Conservation (phyloP, 2,888 invertebrate species). For the Andrena bicolor region DNA sequence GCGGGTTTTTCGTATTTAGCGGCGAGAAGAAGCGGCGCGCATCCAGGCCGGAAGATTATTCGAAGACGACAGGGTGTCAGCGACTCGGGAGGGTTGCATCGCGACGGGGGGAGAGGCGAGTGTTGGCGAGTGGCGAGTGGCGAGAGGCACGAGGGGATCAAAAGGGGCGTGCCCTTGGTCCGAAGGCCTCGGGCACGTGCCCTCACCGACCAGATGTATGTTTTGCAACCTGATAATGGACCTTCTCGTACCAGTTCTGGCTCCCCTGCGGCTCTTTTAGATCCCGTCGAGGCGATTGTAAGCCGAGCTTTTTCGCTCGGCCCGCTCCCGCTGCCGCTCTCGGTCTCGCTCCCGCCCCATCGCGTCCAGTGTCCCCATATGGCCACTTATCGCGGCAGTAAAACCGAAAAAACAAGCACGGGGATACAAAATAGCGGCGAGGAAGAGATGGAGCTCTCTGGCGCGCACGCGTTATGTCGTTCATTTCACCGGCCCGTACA, state of each 20-base stretch:
- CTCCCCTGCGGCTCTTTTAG: slow-evolving; percentile 82
- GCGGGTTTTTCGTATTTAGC: not conserved
- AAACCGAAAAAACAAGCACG: slow-evolving; percentile 65
- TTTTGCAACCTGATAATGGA: slow-evolving; percentile 84
- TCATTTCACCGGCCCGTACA: no score
- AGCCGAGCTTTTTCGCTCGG: slow-evolving; percentile 81
- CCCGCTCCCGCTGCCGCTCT: slow-evolving; percentile 60
- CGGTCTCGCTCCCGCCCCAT: slow-evolving; percentile 66
- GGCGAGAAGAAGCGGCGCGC: not conserved
- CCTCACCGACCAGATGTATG: slow-evolving; percentile 82
- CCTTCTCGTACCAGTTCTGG: slow-evolving; percentile 78
- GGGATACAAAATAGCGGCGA: slow-evolving; percentile 47
- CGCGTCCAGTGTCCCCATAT: slow-evolving; percentile 81
- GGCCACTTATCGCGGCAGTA: slow-evolving; percentile 78
- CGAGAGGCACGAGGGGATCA: slow-evolving; percentile 65
- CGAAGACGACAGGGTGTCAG: slow-evolving; percentile 50
- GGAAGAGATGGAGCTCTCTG: slow-evolving; percentile 5
- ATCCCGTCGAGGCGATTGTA: slow-evolving; percentile 82
- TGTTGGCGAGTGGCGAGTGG: slow-evolving; percentile 16
- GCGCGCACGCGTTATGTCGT: not conserved
- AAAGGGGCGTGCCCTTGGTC: slow-evolving; percentile 77
- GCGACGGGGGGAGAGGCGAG: slow-evolving; percentile 24
- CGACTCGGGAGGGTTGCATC: slow-evolving; percentile 44
- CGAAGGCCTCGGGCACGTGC: slow-evolving; percentile 80
- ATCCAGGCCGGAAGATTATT: slow-evolving; percentile 32